Conservation (phyloP, 2,113 vertebrate genomes). For the Ictalurus punctatus region DNA sequence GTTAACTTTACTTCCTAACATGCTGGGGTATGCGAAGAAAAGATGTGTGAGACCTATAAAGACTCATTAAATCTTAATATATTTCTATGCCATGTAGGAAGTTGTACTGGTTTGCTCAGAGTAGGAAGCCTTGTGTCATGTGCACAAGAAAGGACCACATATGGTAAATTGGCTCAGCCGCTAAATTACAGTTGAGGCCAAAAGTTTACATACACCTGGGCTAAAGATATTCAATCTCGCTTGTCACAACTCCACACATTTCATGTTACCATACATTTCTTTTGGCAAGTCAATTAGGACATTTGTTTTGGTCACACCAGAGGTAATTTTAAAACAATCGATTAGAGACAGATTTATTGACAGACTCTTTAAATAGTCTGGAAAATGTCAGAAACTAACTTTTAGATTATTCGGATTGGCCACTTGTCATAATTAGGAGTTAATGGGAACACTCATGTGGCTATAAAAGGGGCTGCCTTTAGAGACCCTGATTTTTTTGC, state of each 20-base stretch:
- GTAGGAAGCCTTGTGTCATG: neutral
- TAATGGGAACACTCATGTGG: neutral
- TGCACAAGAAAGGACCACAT: too few relatives aligned
- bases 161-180: too few relatives aligned
- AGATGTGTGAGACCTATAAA: too few relatives aligned
- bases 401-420: neutral
- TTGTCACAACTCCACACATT: neutral
- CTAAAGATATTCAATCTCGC: too few relatives aligned
- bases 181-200: too few relatives aligned
- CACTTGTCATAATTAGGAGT: neutral
- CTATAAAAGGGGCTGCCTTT: neutral
- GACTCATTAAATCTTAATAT: neutral
- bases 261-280: neutral
- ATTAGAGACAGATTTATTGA: neutral
- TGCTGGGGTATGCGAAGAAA: too few relatives aligned
- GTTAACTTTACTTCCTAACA: too few relatives aligned
- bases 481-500: neutral
- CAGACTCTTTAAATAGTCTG: neutral
- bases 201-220: too few relatives aligned
- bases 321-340: neutral
- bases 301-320: neutral
- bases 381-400: neutral
- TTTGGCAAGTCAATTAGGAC: too few relatives aligned
- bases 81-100: neutral
- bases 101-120: too few relatives aligned